phyloP scores from a whole-genome alignment of 2,888 invertebrate genomes.

The Pegoplata infirma region DNA sequence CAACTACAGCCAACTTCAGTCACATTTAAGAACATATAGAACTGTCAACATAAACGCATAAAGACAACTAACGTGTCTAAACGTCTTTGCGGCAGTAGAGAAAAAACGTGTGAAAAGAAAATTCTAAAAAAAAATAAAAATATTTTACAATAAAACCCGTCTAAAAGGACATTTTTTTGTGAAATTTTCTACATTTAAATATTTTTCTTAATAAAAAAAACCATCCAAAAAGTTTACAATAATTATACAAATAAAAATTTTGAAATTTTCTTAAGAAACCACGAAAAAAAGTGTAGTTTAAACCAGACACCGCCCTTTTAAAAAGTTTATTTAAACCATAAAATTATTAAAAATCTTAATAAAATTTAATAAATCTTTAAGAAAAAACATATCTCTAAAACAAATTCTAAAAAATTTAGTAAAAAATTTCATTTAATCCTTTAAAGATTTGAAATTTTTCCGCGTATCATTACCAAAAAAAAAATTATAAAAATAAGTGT shows the following conservation, averaged over 20 bases:
- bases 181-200: slow-evolving; percentile 9
- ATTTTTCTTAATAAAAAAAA: slow-evolving; percentile 48
- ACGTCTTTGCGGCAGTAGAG: slow-evolving; percentile 57
- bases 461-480: not conserved
- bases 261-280: slow-evolving; percentile 37
- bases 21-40: slow-evolving; percentile 56
- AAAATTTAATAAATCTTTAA: slow-evolving; percentile 34
- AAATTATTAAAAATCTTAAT: slow-evolving; percentile 7
- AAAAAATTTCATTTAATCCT: slow-evolving; percentile 5
- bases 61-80: slow-evolving; percentile 55
- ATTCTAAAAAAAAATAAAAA: slow-evolving; percentile 20
- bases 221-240: slow-evolving; percentile 63
- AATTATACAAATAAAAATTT: slow-evolving; percentile 52
- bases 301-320: slow-evolving; percentile 59
- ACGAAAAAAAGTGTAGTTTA: slow-evolving; percentile 42
- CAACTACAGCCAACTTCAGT: slow-evolving; percentile 61
- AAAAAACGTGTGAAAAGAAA: slow-evolving; percentile 44
- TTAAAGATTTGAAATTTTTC: not conserved
- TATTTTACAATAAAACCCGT: slow-evolving; percentile 19
- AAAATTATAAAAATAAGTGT: not conserved
- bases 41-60: slow-evolving; percentile 60
- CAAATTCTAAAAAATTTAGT: slow-evolving; percentile 11
- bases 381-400: slow-evolving; percentile 50
- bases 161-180: slow-evolving; percentile 15
- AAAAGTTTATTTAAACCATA: slow-evolving; percentile 25